Evolutionary conservation across 2,797 vertebrate genomes (phyloP).

Genomic region (Apogon talboti): DNA sequence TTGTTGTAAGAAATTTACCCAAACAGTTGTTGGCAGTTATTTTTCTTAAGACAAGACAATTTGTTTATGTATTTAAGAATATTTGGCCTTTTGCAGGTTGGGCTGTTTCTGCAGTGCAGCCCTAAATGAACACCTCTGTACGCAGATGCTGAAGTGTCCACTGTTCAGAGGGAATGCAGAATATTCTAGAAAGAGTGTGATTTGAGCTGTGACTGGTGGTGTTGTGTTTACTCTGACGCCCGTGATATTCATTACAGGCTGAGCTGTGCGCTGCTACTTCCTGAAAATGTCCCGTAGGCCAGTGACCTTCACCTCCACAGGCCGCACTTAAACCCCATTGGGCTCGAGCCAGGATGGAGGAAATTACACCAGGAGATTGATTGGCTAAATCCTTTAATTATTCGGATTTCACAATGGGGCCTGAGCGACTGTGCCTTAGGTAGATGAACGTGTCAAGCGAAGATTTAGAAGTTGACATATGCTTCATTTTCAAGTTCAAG

Average conservation of each 20-base stretch:
- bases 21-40: too few species aligned
- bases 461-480: slow-evolving; percentile 60
- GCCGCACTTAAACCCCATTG: slow-evolving; percentile 74
- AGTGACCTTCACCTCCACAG: slow-evolving; percentile 82
- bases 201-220: slow-evolving; percentile 62
- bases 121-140: slow-evolving; percentile 16
- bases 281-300: slow-evolving; percentile 82
- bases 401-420: slow-evolving; percentile 74
- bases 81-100: too few species aligned
- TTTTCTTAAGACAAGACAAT: too few species aligned
- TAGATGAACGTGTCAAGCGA: slow-evolving; percentile 55
- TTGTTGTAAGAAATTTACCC: too few species aligned
- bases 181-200: slow-evolving; percentile 61
- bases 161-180: slow-evolving; percentile 59
- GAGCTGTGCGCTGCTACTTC: slow-evolving; percentile 80
- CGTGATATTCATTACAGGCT: slow-evolving; percentile 84
- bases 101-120: slow-evolving; percentile 25
- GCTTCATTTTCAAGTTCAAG: slow-evolving; percentile 40
- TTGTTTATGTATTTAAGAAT: too few species aligned
- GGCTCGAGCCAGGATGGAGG: slow-evolving; percentile 75
- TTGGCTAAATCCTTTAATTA: slow-evolving; percentile 82
- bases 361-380: slow-evolving; percentile 81
- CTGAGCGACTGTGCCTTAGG: slow-evolving; percentile 50
- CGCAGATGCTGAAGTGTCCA: slow-evolving; percentile 35
- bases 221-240: slow-evolving; percentile 82